These are phyloP conservation scores for Atethmia centrago DNA, from an alignment of 2,888 invertebrate genomes.

Conservation along the genomic window DNA sequence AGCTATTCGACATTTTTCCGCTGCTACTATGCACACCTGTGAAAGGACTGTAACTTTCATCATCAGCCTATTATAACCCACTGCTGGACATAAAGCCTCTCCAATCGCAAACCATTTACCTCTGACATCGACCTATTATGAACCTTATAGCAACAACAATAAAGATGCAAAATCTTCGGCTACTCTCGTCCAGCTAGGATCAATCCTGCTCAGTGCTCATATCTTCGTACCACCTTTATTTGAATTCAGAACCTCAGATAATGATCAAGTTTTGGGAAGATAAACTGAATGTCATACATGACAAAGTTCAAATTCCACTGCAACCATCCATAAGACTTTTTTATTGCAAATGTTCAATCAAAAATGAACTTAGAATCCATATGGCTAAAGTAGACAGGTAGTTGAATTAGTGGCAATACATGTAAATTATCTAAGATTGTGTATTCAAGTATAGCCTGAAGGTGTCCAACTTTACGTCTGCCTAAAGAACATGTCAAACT, in stretches of 20 bases:
- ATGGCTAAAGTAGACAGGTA: neutral
- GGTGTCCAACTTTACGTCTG: neutral
- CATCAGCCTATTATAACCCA: neutral
- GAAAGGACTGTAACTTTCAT: too few relatives aligned
- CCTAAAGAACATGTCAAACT: neutral
- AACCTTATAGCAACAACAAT: neutral
- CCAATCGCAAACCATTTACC: neutral
- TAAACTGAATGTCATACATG: neutral
- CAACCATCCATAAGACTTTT: neutral
- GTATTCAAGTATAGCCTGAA: neutral
- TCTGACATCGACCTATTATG: constrained; percentile 1
- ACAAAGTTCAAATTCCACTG: neutral
- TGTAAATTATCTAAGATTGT: neutral
- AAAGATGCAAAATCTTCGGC: neutral
- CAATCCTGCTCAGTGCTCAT: neutral
- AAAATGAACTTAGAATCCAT: neutral
- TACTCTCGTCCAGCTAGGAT: neutral
- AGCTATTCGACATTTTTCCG: too few relatives aligned
- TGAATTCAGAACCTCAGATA: neutral
- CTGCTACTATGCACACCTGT: too few relatives aligned
- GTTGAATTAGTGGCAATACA: neutral
- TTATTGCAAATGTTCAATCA: too few relatives aligned
- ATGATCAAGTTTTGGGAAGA: neutral
- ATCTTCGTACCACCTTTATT: neutral
- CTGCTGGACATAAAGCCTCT: neutral